A percentile compares a stretch with the other conserved stretches of the same genome.
Conservation (phyloP, 2,113 vertebrate species). For the Lepidothrix coronata region DNA sequence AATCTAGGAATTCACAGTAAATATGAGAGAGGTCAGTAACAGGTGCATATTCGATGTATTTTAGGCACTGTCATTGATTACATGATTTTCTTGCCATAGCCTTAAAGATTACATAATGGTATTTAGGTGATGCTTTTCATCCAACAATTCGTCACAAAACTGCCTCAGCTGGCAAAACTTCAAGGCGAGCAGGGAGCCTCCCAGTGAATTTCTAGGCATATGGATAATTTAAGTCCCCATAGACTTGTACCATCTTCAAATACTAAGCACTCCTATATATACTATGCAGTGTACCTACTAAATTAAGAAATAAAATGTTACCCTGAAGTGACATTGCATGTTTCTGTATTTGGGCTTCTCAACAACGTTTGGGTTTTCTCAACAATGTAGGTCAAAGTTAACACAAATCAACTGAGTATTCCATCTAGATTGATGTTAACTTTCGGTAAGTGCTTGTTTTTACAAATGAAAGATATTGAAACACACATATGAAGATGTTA, state of each 20-base stretch:
- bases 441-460: not conserved
- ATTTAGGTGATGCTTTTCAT: not conserved
- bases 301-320: not conserved
- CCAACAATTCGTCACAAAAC: not conserved
- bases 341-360: not conserved
- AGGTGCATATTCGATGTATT: not conserved
- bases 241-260: not conserved
- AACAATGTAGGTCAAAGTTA: not conserved
- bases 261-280: not conserved
- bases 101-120: not conserved
- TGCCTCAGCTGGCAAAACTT: not conserved
- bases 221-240: not conserved
- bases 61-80: not conserved
- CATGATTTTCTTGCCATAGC: not conserved
- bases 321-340: not conserved
- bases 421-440: not conserved
- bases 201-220: not conserved
- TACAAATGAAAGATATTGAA: not conserved
- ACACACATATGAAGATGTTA: not conserved
- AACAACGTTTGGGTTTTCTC: not conserved
- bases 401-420: not conserved
- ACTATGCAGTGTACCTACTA: not conserved
- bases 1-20: slow-evolving; percentile 75
- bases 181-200: not conserved
- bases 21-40: not conserved